Conservation (phyloP, 2,888 invertebrate species). For the Lasioglossum oenotherae region DNA sequence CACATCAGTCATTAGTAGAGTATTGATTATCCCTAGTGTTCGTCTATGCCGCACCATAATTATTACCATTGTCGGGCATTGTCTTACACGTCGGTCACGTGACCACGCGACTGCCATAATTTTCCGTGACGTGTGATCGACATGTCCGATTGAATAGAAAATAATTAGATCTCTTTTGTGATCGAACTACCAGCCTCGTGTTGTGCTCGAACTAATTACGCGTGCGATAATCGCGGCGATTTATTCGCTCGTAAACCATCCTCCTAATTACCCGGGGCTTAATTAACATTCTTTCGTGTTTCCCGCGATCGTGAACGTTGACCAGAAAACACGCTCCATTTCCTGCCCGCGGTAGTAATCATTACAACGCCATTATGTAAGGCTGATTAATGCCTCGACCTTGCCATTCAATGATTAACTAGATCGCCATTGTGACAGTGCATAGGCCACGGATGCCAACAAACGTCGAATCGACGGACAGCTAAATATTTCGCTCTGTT, state of each 20-base stretch:
- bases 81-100: background rate
- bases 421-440: conserved; percentile 59
- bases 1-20: background rate
- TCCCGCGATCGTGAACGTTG: conserved; percentile 31
- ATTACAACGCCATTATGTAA: conserved; percentile 73
- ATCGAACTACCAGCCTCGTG: background rate
- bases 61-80: background rate
- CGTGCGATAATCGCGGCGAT: conserved; percentile 16
- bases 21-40: background rate
- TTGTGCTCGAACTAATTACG: conserved; percentile 12
- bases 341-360: conserved; percentile 58
- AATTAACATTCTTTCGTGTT: conserved; percentile 43
- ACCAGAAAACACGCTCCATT: conserved; percentile 38
- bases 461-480: background rate
- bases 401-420: conserved; percentile 73
- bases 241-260: conserved; percentile 31
- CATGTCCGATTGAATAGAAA: background rate
- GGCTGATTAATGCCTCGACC: conserved; percentile 75
- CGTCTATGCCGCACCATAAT: background rate
- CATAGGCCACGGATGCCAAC: conserved; percentile 34
- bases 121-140: background rate
- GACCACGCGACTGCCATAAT: background rate
- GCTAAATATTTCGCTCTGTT: background rate
- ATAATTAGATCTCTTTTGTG: background rate
- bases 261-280: conserved; percentile 31